Evolutionary conservation across 2,888 invertebrate species (phyloP), one percentile per base, ranked within the genome.

Genomic region (Andrena marginata): DNA sequence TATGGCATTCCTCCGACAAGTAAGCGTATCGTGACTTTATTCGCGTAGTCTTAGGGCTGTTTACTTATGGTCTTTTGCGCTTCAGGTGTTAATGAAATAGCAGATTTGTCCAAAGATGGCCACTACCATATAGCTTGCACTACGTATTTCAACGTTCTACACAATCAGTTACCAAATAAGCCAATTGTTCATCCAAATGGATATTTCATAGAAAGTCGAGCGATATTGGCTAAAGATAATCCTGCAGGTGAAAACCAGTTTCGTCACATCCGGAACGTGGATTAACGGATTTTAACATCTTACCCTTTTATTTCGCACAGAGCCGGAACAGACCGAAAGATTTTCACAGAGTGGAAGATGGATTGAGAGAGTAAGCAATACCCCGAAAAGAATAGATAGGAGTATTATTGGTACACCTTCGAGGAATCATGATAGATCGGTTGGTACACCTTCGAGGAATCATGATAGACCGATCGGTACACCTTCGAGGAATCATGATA

Each of bases 111-210:
- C 0, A 96, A 96, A 81, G 96, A 96, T 82, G 97, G 97, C 0
- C 98, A 98, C 92, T 99, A 96, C 92, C 97, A 98, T 94, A 95
- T 98, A 82, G 99, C 99, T 0, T 99, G 99, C 94, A 97, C 97
- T 59, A 97, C 97, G 92, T 98, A 97, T 93, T 99, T 98, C 94
- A 97, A 97, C 94, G 94, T 95, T 69, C 95, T 95, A 0, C 97
- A 97, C 86, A 96, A 96, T 87, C 94, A 95, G 5, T 95, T 95
- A n/a, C 91, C 96, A 16, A 96, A 96, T 54, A 95, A 96, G 56
- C 96, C 96, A 2, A 96, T 98, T 54, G 96, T 96, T 92, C 99
- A 99, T 95, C 99, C 99, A 0, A 99, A 99, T 94, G 97, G 97
- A 87, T 99, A 97, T 94, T 99, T 97, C 94, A 96, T 97, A 89